phyloP scores from a whole-genome alignment of 2,113 vertebrate genomes.

The Anolis sagrei region DNA sequence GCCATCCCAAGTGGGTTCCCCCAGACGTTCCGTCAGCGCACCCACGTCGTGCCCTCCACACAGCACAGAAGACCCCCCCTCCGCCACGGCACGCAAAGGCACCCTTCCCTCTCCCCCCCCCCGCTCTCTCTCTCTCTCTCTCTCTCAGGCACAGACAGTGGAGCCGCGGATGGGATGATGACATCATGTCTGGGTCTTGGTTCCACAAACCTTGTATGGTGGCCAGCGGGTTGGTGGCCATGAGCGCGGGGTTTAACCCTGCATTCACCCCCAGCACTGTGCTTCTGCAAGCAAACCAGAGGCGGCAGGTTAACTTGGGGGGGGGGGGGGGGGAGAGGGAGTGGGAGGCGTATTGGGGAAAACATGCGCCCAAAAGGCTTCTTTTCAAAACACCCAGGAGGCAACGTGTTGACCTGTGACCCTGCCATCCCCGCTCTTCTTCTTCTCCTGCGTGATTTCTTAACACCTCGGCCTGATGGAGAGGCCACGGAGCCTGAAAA shows the following conservation, averaged over 20 bases:
- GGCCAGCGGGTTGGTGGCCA: constrained; percentile 92
- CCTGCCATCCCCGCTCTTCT: no score
- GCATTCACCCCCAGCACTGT: constrained; percentile 93
- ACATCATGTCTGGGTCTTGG: neutral
- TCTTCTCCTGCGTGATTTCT: no score
- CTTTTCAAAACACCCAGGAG: no score
- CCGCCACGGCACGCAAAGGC: no score
- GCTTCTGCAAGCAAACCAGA: constrained; percentile 85
- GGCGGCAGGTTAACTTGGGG: constrained; percentile 54
- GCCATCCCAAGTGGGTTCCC: no score
- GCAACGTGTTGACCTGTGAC: no score
- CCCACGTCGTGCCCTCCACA: neutral
- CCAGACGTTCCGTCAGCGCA: neutral
- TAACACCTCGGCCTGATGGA: no score
- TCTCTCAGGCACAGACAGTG: neutral
- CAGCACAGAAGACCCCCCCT: neutral
- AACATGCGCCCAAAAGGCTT: no score
- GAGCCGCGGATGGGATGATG: constrained; percentile 5
- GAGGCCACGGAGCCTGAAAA: no score
- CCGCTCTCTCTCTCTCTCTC: neutral
- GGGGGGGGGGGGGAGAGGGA: neutral
- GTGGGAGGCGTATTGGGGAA: neutral
- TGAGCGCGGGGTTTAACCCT: constrained; percentile 90
- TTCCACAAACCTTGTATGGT: constrained; percentile 92
- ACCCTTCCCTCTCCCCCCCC: neutral